Evolutionary conservation across 2,888 invertebrate genomes (phyloP).

Genomic region (Argyresthia albistria): DNA sequence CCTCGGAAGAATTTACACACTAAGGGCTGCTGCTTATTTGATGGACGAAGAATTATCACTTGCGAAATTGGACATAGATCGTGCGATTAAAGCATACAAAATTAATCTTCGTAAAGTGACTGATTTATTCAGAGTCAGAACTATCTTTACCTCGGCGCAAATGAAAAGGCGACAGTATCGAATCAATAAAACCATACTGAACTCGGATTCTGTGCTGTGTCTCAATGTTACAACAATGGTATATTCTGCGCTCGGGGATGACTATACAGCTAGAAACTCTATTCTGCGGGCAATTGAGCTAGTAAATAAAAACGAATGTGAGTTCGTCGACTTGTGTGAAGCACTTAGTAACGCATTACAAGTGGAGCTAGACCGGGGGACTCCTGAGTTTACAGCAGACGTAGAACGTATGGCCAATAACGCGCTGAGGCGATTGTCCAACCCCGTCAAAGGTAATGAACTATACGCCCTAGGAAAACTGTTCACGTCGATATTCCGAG

Average conservation of each 20-base stretch:
- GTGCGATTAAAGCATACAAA: constrained; percentile 36
- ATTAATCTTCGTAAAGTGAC: constrained; percentile 39
- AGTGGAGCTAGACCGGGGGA: constrained; percentile 50
- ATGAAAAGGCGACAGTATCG: constrained; percentile 28
- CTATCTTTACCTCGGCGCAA: constrained; percentile 16
- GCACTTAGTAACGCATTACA: constrained; percentile 57
- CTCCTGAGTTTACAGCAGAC: constrained; percentile 35
- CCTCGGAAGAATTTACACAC: constrained; percentile 43
- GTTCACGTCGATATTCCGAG: constrained; percentile 51
- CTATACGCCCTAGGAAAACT: constrained; percentile 55
- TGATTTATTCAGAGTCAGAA: constrained; percentile 28
- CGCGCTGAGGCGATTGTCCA: constrained; percentile 29
- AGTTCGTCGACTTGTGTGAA: constrained; percentile 50
- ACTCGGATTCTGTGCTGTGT: constrained; percentile 46
- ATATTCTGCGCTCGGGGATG: constrained; percentile 40
- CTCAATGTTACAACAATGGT: constrained; percentile 46
- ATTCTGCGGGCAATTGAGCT: constrained; percentile 39
- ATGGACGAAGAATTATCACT: constrained; percentile 27
- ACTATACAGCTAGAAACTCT: constrained; percentile 31
- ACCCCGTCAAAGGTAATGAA: constrained; percentile 50
- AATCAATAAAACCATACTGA: constrained; percentile 23
- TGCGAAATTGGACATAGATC: constrained; percentile 39
- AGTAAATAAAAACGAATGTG: constrained; percentile 42
- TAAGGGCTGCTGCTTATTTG: constrained; percentile 40
- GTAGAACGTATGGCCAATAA: constrained; percentile 42